phyloP scores from a whole-genome alignment of 2,888 invertebrate species.

The Halictus ligatus region DNA sequence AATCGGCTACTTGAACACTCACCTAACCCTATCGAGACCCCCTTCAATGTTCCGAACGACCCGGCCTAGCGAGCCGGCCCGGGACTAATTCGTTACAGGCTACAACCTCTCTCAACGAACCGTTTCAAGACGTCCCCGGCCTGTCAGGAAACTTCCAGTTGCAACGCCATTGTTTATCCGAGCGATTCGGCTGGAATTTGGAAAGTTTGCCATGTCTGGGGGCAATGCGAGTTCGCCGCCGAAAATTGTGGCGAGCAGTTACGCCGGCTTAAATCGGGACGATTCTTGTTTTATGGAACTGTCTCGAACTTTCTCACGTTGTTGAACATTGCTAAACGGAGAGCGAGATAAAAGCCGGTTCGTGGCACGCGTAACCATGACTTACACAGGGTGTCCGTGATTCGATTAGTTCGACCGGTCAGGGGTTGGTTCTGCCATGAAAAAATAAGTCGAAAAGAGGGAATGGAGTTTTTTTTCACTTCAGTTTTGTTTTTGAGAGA shows the following conservation, averaged over 20 bases:
- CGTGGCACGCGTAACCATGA: not conserved
- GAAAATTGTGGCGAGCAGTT: not conserved
- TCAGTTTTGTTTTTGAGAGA: too few relatives aligned
- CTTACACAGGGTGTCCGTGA: not conserved
- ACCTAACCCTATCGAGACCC: constrained; percentile 56
- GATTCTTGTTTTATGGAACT: not conserved
- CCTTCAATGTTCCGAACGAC: constrained; percentile 49
- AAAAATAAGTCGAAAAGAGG: too few relatives aligned
- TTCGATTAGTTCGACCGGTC: too few relatives aligned
- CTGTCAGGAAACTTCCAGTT: not conserved
- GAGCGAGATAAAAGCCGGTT: not conserved
- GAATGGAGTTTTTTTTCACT: too few relatives aligned
- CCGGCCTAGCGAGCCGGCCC: constrained; percentile 26
- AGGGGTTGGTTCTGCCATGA: too few relatives aligned
- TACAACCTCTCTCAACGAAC: constrained; percentile 42
- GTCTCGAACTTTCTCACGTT: not conserved
- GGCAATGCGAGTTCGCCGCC: not conserved
- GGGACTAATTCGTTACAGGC: constrained; percentile 52
- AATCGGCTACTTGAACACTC: constrained; percentile 64
- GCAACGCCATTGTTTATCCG: constrained; percentile 7
- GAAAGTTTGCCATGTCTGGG: constrained; percentile 30
- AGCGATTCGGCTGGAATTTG: not conserved
- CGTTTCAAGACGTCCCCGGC: not conserved
- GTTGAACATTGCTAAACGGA: not conserved
- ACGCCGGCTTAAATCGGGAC: not conserved